phyloP scores from a whole-genome alignment of 1,140 invertebrate species.

The Sinonovacula constricta region DNA sequence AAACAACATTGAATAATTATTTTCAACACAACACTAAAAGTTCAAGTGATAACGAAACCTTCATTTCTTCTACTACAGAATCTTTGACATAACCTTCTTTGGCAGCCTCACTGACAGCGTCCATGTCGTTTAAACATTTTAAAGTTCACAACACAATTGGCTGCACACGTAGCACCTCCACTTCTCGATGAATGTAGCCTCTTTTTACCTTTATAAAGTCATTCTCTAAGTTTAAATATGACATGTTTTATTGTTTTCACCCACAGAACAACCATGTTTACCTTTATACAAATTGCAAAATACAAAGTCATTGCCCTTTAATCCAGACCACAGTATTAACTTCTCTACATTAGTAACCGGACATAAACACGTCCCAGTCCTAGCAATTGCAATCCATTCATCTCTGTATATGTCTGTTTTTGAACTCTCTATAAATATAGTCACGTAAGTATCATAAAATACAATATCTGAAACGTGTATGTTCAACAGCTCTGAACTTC shows the following conservation, averaged over 20 bases:
- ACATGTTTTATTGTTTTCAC: conserved; percentile 8
- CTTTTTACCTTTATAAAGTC: neutral
- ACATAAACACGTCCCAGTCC: conserved; percentile 1
- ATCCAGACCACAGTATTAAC: neutral
- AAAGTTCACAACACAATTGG: no score
- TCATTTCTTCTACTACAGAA: no score
- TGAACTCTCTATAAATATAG: conserved; percentile 2
- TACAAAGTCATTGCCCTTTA: neutral
- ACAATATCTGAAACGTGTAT: conserved; percentile 15
- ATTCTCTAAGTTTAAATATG: conserved; percentile 1
- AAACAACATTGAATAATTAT: no score
- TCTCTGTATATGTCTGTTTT: conserved; percentile 16
- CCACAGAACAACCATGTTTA: neutral
- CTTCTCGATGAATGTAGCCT: conserved; percentile 18
- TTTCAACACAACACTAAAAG: no score
- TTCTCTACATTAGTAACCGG: conserved; percentile 1
- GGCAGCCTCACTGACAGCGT: no score
- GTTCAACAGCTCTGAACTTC: conserved; percentile 3
- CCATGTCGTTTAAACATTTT: no score
- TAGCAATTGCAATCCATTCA: conserved; percentile 7
- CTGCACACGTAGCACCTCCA: conserved; percentile 21
- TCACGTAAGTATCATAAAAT: neutral
- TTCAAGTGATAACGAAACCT: no score
- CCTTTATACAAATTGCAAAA: conserved; percentile 3
- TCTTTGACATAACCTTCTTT: no score